These are phyloP conservation scores for Trichoplusia ni DNA, from an alignment of 1,140 invertebrate genomes.

Conservation along the genomic window DNA sequence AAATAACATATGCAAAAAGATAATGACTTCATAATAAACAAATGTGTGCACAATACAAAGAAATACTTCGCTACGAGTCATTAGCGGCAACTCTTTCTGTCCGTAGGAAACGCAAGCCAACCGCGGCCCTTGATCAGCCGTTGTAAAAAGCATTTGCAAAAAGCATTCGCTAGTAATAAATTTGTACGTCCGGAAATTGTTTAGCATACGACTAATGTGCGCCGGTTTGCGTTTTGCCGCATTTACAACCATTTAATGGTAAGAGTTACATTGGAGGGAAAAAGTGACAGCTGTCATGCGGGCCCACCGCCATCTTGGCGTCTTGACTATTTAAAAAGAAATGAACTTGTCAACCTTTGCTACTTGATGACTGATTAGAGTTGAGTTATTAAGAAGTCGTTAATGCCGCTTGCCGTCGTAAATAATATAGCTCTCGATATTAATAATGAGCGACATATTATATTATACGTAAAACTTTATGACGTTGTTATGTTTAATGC, in stretches of 20 bases:
- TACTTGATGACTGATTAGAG: not conserved
- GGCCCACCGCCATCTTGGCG: slow-evolving; percentile 27
- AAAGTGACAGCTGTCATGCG: slow-evolving; percentile 69
- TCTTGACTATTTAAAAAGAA: slow-evolving; percentile 1
- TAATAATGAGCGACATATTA: not conserved
- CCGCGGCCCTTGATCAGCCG: slow-evolving; percentile 15
- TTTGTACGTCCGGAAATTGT: slow-evolving; percentile 56
- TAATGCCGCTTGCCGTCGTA: not conserved
- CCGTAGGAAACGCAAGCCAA: not conserved
- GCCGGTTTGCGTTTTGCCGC: slow-evolving; percentile 49
- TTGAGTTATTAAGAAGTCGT: not conserved
- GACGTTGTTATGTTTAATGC: not conserved
- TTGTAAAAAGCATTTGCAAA: slow-evolving; percentile 28
- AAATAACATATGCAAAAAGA: too few species aligned
- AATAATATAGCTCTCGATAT: not conserved
- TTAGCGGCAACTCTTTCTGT: not conserved
- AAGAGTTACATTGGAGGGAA: slow-evolving; percentile 40
- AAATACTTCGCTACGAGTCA: not conserved
- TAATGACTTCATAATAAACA: not conserved
- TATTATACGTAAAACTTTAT: not conserved
- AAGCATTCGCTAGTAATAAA: slow-evolving; percentile 45
- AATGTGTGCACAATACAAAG: not conserved
- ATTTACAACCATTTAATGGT: slow-evolving; percentile 32
- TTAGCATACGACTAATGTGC: slow-evolving; percentile 49
- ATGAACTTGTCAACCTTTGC: slow-evolving; percentile 4